Evolutionary conservation across 1,140 invertebrate species (phyloP).

Genomic region (Cherax quadricarinatus): DNA sequence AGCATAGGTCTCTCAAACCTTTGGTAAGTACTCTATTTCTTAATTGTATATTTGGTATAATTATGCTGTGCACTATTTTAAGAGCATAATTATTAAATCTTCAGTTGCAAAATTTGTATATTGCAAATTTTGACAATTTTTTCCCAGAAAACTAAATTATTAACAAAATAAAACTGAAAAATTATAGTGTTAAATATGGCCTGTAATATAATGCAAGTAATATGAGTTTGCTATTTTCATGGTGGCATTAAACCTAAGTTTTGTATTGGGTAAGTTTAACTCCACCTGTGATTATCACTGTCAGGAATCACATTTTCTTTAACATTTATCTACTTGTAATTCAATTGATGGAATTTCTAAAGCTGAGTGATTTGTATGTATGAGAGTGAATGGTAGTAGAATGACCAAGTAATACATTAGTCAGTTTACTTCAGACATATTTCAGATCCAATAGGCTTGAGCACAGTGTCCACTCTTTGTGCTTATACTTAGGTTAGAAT

Average conservation of each 20-base stretch:
- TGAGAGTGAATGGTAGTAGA: conserved; percentile 2
- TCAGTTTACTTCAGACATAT: conserved; percentile 48
- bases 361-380: conserved; percentile 48
- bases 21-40: too few relatives aligned
- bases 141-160: too few relatives aligned
- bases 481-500: conserved; percentile 67
- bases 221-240: not conserved
- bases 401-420: conserved; percentile 46
- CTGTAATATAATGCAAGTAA: too few relatives aligned
- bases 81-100: too few relatives aligned
- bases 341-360: conserved; percentile 36
- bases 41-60: too few relatives aligned
- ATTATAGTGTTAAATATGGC: too few relatives aligned
- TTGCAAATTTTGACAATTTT: too few relatives aligned
- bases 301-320: conserved; percentile 63
- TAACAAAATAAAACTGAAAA: too few relatives aligned
- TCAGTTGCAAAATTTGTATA: too few relatives aligned
- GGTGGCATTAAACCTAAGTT: conserved; percentile 1
- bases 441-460: conserved; percentile 65
- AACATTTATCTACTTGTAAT: conserved; percentile 19
- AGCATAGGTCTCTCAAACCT: too few relatives aligned
- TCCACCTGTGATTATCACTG: conserved; percentile 51
- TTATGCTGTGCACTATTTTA: too few relatives aligned
- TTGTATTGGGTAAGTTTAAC: not conserved
- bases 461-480: conserved; percentile 67